Percentiles rank a stretch among this genome's conserved stretches.
Evolutionary conservation across 2,888 invertebrate genomes (phyloP).

Genomic region (Drosophila acutilabella): DNA sequence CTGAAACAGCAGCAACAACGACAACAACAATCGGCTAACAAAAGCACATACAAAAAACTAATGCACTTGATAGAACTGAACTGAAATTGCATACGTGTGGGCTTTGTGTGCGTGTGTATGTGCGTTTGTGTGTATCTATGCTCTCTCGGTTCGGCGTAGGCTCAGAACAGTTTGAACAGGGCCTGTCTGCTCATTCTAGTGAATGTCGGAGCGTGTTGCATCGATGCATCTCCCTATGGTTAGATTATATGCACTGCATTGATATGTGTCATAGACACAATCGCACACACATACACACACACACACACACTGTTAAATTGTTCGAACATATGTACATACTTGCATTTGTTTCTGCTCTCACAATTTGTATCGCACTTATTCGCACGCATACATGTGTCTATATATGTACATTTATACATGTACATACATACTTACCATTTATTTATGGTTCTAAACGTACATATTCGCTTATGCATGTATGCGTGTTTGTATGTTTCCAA

Average conservation of each 20-base stretch:
- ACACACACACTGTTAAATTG: background rate
- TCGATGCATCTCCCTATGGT: slow-evolving; percentile 14
- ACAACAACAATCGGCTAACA: slow-evolving; percentile 21
- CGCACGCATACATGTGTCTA: background rate
- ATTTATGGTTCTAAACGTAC: background rate
- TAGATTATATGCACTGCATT: slow-evolving; percentile 3
- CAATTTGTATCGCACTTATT: background rate
- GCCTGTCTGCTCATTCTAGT: slow-evolving; percentile 2
- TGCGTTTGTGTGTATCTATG: background rate
- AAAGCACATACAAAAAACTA: slow-evolving; percentile 25
- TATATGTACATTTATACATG: background rate
- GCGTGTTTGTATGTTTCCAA: background rate
- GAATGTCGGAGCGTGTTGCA: slow-evolving; percentile 7
- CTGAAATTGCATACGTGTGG: slow-evolving; percentile 5
- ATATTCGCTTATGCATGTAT: too few relatives aligned
- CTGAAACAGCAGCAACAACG: slow-evolving; percentile 8
- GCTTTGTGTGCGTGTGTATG: background rate
- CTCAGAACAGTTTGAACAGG: slow-evolving; percentile 13
- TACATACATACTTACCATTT: background rate
- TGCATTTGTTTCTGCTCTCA: slow-evolving; percentile 7
- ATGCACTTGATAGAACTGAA: slow-evolving; percentile 30
- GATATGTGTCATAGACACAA: background rate
- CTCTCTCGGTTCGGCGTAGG: slow-evolving; percentile 1
- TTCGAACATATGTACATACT: background rate
- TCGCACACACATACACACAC: slow-evolving; percentile 1